Evolutionary conservation across 2,888 invertebrate species (phyloP).

Genomic region (Apeira syringaria): DNA sequence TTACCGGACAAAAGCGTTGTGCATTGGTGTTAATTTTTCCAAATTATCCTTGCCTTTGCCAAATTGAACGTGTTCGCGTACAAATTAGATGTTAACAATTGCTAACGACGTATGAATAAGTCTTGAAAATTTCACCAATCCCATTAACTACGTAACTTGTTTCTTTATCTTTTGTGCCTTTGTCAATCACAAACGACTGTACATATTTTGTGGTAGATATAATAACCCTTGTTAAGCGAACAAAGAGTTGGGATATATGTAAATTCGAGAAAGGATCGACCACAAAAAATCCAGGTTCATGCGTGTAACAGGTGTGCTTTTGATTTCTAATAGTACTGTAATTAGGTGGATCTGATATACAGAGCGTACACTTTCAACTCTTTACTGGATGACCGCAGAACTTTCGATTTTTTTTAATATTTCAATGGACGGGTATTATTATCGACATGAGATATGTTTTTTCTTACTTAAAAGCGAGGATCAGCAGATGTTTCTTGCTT

Average conservation of each 20-base stretch:
- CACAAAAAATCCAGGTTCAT: conserved; percentile 70
- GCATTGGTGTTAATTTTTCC: conserved; percentile 41
- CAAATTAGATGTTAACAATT: conserved; percentile 61
- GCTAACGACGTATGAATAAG: conserved; percentile 68
- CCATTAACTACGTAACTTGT: conserved; percentile 41
- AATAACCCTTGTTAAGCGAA: conserved; percentile 75
- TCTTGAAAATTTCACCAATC: conserved; percentile 47
- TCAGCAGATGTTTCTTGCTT: conserved; percentile 23
- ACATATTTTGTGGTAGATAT: conserved; percentile 76
- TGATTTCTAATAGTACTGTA: conserved; percentile 73
- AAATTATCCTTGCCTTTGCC: conserved; percentile 38
- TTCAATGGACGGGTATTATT: conserved; percentile 31
- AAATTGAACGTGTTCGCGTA: conserved; percentile 45
- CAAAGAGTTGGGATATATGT: conserved; percentile 76
- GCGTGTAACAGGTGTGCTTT: conserved; percentile 72
- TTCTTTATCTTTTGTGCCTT: conserved; percentile 47
- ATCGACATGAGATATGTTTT: conserved; percentile 18
- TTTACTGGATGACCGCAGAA: conserved; percentile 54
- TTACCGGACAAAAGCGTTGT: conserved; percentile 23
- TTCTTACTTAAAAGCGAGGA: conserved; percentile 8
- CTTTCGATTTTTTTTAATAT: conserved; percentile 64
- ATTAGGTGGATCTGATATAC: conserved; percentile 57
- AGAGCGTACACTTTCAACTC: conserved; percentile 51
- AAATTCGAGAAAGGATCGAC: conserved; percentile 70
- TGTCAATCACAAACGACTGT: conserved; percentile 73